These are phyloP conservation scores for Micropoecilia bifurca DNA, from an alignment of 2,797 vertebrate species.

Conservation along the genomic window DNA sequence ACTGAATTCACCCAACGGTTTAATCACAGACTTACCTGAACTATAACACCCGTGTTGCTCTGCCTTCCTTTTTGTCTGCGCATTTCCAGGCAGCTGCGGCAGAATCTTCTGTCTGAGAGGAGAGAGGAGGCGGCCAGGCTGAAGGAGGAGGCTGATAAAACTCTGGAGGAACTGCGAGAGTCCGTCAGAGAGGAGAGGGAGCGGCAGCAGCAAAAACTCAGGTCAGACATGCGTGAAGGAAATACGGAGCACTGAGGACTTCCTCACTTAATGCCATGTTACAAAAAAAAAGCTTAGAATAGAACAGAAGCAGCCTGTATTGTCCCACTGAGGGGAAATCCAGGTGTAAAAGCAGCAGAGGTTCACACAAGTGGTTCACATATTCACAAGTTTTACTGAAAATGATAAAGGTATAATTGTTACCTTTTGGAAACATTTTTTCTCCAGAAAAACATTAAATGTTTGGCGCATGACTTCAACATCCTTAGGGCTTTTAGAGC, in stretches of 20 bases:
- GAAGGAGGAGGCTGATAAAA: conserved; percentile 66
- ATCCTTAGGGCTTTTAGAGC: not conserved
- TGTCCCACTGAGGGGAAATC: too few species aligned
- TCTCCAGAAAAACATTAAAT: not conserved
- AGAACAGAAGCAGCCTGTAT: too few species aligned
- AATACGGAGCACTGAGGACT: not conserved
- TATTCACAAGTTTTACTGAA: too few species aligned
- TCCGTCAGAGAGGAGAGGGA: conserved; percentile 59
- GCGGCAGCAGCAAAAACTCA: conserved; percentile 74
- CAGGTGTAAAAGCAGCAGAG: too few species aligned
- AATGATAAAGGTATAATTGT: too few species aligned
- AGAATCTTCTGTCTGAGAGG: conserved; percentile 66
- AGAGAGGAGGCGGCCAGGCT: conserved; percentile 79
- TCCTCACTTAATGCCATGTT: not conserved
- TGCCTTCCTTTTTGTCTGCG: not conserved
- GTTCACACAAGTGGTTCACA: too few species aligned
- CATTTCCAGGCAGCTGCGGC: conserved; percentile 72
- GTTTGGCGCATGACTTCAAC: not conserved
- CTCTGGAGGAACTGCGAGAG: conserved; percentile 70
- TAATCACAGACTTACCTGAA: not conserved
- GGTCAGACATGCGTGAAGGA: conserved; percentile 67
- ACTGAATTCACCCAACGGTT: not conserved
- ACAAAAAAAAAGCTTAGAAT: not conserved
- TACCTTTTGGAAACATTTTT: too few species aligned
- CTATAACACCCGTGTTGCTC: not conserved